Base-by-base conservation (phyloP, 92 coral and sea anemone genomes). In the Porites lobata region DNA sequence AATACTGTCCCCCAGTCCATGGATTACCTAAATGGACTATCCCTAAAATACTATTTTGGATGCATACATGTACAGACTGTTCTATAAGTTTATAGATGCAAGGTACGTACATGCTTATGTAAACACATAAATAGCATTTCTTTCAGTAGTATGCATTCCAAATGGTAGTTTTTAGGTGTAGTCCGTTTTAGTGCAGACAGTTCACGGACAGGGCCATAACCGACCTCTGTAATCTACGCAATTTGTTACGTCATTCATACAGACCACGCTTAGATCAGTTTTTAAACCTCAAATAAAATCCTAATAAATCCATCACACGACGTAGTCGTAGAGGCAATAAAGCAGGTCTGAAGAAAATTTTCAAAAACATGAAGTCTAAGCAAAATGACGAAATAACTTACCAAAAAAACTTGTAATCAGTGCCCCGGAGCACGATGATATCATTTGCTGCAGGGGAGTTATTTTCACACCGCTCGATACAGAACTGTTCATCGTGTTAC, bases 341-440 rank as follows among this genome's bases (percentile, higher is more conserved):
- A 0, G 6, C 7, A 38, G 47, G 47, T 38, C 47, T 56, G 61
- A 14, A 77, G 6, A 56, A n/a, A 75, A 15, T n/a, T 12, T 29
- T 54, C n/a, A 18, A 32, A 53, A 51, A 76, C 8, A 7, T 20
- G 9, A 9, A 21, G 9, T 68, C 24, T 65, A 22, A 6, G 9
- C 19, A 50, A 72, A 17, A 6, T 19, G 50, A 17, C 9, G 22
- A 14, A 67, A 26, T 11, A 22, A 84, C 99, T 79, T 85, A 97
- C 99, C 93, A 24, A 95, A 86, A 32, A 95, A 89, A 14, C 98
- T 95, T 51, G 98, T 95, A 72, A 95, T 73, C 81, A 97, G 61
- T 12, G 99, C 98, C 38, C 99, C 99, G 18, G 98, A 95, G 20
- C 99, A 94, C 5, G 98, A 94, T 18, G 99, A 90, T 21, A 85